These are phyloP conservation scores for Myanophis thanlyinensis DNA, from an alignment of 2,113 vertebrate genomes.

Conservation along the genomic window DNA sequence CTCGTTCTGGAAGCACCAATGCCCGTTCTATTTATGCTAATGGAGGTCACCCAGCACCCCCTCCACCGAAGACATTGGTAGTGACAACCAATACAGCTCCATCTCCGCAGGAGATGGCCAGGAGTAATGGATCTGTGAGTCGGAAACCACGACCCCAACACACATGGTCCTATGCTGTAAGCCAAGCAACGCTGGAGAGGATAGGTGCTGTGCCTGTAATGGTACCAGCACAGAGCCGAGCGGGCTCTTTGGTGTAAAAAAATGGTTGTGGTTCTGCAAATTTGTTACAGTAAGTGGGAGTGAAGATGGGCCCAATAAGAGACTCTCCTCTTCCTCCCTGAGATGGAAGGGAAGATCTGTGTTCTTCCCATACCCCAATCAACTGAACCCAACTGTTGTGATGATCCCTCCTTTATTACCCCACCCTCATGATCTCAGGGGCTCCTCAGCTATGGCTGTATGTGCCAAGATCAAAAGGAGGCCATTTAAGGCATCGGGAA, in stretches of 20 bases:
- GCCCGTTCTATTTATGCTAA: conserved; percentile 79
- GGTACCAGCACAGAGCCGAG: conserved; percentile 95
- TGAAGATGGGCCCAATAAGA: conserved; percentile 37
- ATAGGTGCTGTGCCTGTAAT: conserved; percentile 95
- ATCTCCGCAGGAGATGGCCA: conserved; percentile 77
- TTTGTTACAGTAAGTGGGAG: not conserved
- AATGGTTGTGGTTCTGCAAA: accelerated
- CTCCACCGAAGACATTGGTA: conserved; percentile 91
- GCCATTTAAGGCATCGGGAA: not conserved
- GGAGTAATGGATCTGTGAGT: conserved; percentile 86
- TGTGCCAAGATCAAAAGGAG: conserved; percentile 64
- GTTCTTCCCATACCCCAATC: not conserved
- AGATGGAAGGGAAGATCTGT: not conserved
- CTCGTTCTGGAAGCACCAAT: conserved; percentile 67
- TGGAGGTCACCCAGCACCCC: conserved; percentile 77
- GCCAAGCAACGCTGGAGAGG: conserved; percentile 90
- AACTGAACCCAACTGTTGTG: conserved; percentile 16
- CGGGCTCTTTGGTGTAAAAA: conserved; percentile 89
- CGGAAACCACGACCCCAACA: conserved; percentile 81
- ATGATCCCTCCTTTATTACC: conserved; percentile 4
- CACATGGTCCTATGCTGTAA: conserved; percentile 86
- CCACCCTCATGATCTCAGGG: conserved; percentile 18
- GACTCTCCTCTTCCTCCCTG: conserved; percentile 42
- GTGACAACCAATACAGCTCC: conserved; percentile 91
- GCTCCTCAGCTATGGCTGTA: conserved; percentile 40